Evolutionary conservation across 1,140 invertebrate genomes (phyloP), one percentile per base, ranked within the genome.

Genomic region (Helicoverpa armigera): DNA sequence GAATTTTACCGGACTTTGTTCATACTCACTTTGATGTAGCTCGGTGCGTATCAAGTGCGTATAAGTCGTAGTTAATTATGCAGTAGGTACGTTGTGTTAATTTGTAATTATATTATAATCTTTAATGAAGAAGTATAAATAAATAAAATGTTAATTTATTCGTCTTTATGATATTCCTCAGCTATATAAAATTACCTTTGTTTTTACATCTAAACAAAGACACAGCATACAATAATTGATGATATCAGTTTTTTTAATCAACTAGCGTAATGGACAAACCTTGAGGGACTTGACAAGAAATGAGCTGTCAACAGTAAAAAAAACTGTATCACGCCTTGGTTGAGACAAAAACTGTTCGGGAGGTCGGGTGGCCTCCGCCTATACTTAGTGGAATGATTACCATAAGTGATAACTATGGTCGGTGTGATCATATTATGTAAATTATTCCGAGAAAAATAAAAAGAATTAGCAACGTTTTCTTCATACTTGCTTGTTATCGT

Each of bases 251-350:
- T 73, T 61, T 65, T 16, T 48, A 70, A 23, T n/a, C 53, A 53
- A 60, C 31, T 53, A 70, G 48, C 4, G 74, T 80, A 76, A 80
- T 76, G 67, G 70, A 48, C 31, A 51, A 80, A 60, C 67, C 69
- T 83, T 83, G 73, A 80, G 53, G 56, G 69, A 18, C 76, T 50
- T 53, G 43, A 80, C 82, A 80, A 80, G 69, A 80, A 83, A 50
- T 69, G 48, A 82, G 31, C 35, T 78, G 53, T 43, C 76, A 77
- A 75, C 58, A 5, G 13, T 58, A 61, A 79, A 75, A n/a, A 82
- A 73, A 43, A 65, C 9, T 56, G 70, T 31, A 73, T 56, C 53
- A 58, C 54, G 70, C 51, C 70, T 31, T 73, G 70, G 23, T 72
- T 51, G 12, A 23, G n/a, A 73, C 18, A 58, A 56, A 58, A 58